phyloP scores from a whole-genome alignment of 2,888 invertebrate genomes.

The Yponomeuta malinellus region DNA sequence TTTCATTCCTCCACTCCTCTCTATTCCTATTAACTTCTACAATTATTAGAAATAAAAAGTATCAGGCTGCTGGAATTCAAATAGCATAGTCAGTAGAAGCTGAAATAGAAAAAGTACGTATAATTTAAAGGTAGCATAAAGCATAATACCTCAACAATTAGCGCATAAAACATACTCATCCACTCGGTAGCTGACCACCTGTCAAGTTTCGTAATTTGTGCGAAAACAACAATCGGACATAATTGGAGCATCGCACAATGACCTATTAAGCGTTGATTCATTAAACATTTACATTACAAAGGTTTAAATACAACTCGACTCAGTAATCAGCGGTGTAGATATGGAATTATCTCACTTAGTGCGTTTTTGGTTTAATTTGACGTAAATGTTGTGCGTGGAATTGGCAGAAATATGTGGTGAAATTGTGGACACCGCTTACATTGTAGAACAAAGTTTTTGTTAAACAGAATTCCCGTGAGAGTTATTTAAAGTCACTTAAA shows the following conservation, averaged over 20 bases:
- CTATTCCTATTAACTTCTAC: no score
- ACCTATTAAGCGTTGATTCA: constrained; percentile 2
- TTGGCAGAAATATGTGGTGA: background rate
- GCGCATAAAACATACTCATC: no score
- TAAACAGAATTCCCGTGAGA: no score
- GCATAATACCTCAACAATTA: no score
- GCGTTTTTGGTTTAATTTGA: constrained; percentile 37
- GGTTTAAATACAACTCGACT: background rate
- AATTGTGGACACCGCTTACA: background rate
- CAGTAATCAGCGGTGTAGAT: background rate
- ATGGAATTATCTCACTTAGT: constrained; percentile 19
- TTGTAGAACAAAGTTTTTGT: background rate
- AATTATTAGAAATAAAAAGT: no score
- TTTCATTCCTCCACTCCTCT: no score
- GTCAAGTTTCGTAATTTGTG: background rate
- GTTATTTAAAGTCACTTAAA: no score
- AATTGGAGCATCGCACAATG: constrained; percentile 16
- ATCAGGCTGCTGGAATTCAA: no score
- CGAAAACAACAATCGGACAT: constrained; percentile 26
- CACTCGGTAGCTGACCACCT: no score
- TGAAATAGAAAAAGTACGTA: no score
- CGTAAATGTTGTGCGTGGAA: constrained; percentile 27
- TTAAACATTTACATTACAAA: constrained; percentile 14
- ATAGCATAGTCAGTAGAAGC: no score
- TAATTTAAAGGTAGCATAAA: no score